phyloP scores from a whole-genome alignment of 30 jellyfish, hydroid and myxozoan genomes.

The Aurelia aurita region DNA sequence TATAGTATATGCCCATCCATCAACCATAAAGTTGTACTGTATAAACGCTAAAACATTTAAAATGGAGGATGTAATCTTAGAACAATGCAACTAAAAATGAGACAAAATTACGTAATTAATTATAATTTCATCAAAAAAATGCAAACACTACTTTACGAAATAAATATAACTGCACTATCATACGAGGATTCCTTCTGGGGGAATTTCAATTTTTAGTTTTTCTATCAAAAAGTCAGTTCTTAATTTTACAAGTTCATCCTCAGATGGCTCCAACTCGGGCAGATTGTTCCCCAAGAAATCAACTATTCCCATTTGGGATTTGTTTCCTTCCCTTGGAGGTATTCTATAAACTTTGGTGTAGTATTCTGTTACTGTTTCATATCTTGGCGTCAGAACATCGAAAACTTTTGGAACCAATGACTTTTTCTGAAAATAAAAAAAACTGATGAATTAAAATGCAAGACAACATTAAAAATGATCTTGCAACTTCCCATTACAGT shows the following conservation, averaged over 20 bases:
- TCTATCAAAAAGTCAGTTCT: constrained; percentile 53
- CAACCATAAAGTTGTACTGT: no score
- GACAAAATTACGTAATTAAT: no score
- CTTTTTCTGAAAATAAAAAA: constrained; percentile 63
- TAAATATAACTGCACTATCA: neutral
- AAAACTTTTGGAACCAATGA: constrained; percentile 90
- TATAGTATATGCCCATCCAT: no score
- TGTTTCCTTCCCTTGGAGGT: constrained; percentile 68
- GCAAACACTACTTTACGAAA: neutral
- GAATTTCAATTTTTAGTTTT: constrained; percentile 3
- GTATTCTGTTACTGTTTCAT: constrained; percentile 28
- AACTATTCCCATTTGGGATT: constrained; percentile 78
- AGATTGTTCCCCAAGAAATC: constrained; percentile 81
- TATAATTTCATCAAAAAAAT: neutral
- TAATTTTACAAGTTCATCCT: constrained; percentile 71
- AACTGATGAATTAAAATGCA: no score
- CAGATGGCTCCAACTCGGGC: constrained; percentile 73
- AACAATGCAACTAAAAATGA: no score
- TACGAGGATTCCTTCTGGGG: constrained; percentile 57
- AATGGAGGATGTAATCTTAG: no score
- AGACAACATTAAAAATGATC: no score
- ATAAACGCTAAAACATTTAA: no score
- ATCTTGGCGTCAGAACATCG: constrained; percentile 82
- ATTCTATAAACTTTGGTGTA: constrained; percentile 82
- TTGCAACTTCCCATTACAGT: no score